Evolutionary conservation across 2,888 invertebrate genomes (phyloP).

Genomic region (Megamerina dolium): DNA sequence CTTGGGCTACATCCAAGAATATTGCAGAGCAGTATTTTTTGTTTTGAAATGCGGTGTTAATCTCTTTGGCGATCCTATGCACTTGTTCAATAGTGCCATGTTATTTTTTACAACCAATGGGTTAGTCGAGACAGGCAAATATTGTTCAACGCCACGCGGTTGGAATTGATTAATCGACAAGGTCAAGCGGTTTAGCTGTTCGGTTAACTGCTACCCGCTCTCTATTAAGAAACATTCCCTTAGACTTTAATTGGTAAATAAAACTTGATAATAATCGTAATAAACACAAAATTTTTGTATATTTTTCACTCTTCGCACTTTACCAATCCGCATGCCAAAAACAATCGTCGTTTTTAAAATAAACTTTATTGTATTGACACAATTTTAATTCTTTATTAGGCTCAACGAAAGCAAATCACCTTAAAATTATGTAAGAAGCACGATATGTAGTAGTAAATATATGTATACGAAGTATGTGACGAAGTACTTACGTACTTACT

Average conservation of each 20-base stretch:
- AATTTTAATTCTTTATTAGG: background rate
- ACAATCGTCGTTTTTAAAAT: slow-evolving; percentile 3
- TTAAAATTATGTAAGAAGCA: background rate
- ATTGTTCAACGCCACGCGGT: too few species aligned
- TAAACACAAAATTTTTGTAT: background rate
- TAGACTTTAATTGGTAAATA: slow-evolving; percentile 9
- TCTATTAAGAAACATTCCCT: slow-evolving; percentile 12
- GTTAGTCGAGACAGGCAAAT: slow-evolving; percentile 1
- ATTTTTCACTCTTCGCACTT: background rate
- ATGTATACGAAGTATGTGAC: too few species aligned
- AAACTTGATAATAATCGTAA: slow-evolving; percentile 9
- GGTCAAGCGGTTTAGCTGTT: too few species aligned
- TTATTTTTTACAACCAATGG: slow-evolving; percentile 3
- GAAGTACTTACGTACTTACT: too few species aligned
- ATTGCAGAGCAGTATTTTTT: too few species aligned
- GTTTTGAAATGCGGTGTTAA: too few species aligned
- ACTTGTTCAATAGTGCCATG: too few species aligned
- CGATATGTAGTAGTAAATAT: too few species aligned
- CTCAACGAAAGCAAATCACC: background rate
- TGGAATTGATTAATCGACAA: slow-evolving; percentile 10
- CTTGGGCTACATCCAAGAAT: too few species aligned
- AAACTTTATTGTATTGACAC: slow-evolving; percentile 1
- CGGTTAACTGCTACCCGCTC: slow-evolving; percentile 6
- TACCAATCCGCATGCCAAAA: background rate
- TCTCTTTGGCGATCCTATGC: too few species aligned